phyloP scores from a whole-genome alignment of 2,113 vertebrate species.

The Sceloporus tristichus region DNA sequence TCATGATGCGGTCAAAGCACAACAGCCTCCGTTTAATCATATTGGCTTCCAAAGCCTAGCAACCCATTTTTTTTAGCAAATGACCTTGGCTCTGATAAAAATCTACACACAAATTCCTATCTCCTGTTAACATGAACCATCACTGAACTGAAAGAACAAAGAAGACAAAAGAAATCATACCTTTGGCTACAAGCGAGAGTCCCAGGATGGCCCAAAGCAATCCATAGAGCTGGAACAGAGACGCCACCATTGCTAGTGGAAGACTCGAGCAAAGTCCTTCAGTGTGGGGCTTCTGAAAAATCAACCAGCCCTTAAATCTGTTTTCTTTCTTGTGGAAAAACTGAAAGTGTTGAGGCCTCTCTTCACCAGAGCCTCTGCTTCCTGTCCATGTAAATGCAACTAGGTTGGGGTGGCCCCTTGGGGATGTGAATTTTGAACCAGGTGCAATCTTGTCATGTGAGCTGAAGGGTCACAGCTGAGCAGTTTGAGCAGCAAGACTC shows the following conservation, averaged over 20 bases:
- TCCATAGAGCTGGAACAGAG: neutral
- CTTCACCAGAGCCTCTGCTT: constrained; percentile 1
- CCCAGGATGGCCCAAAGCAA: constrained; percentile 45
- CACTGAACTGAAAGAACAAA: neutral
- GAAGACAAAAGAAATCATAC: constrained; percentile 43
- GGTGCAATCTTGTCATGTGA: neutral
- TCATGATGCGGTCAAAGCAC: too few relatives aligned
- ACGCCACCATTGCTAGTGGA: constrained; percentile 42
- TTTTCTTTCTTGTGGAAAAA: constrained; percentile 29
- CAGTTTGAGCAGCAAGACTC: neutral
- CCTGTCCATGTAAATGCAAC: constrained; percentile 72
- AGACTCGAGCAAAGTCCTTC: neutral
- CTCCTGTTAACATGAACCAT: neutral
- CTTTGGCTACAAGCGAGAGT: constrained; percentile 47
- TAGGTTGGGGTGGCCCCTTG: constrained; percentile 45
- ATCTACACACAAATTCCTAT: neutral
- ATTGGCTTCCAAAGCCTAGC: too few relatives aligned
- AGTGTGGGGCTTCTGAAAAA: neutral
- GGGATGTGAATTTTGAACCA: constrained; percentile 39
- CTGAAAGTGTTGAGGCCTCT: constrained; percentile 21
- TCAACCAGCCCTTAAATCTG: fast-evolving
- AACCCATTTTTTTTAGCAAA: neutral
- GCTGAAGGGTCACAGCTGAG: fast-evolving
- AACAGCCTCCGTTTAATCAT: too few relatives aligned
- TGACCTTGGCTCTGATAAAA: neutral